Base-by-base conservation (phyloP, 2,113 vertebrate species). In the Corythornis vintsioides region DNA sequence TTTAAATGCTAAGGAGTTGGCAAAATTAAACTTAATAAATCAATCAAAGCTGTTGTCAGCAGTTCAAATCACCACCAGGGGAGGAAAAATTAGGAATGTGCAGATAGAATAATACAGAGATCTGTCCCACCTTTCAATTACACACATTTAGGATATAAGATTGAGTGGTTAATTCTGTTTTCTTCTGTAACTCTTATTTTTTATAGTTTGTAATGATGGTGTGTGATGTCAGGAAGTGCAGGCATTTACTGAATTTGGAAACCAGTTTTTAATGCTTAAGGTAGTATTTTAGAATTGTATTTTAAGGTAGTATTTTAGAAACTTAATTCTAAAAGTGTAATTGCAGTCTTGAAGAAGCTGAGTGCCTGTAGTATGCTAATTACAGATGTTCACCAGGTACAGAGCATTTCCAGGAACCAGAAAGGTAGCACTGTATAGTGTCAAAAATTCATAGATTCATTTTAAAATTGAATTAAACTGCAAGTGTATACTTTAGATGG, bases 21-120 rank as follows among this genome's bases (percentile, higher is more conserved):
- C n/a, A 78, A 73, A 90, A 56, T 60, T 43, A 53, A 47, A 63
- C 69, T 55, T 28, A 48, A 88, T 14, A 26, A 28, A 15, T 29
- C 15, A 25, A 25, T 3, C 19, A 33, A 18, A 10, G 4, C 26
- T n/a, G 2, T 21, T 74, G 31, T 31, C 42, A 69, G 4, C 0
- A 1, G 65, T 73, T 70, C 24, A 31, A 7, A 31, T 57, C 14
- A 40, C 24, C 11, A 11, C 2, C 2, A 1, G 20, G 9, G 26
- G 19, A 69, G 13, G 13, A 59, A 65, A 35, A 88, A 43, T 29
- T 57, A 14, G 24, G 35, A 63, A 6, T 22, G 15, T 45, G 13
- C 31, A 69, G 15, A 8, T 74, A 38, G 13, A 80, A 22, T 8
- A 69, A 33, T 63, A 33, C 12, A 63, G 48, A 88, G 79, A 31